phyloP scores from a whole-genome alignment of 2,797 vertebrate species.

The Pangasius mekongensis region DNA sequence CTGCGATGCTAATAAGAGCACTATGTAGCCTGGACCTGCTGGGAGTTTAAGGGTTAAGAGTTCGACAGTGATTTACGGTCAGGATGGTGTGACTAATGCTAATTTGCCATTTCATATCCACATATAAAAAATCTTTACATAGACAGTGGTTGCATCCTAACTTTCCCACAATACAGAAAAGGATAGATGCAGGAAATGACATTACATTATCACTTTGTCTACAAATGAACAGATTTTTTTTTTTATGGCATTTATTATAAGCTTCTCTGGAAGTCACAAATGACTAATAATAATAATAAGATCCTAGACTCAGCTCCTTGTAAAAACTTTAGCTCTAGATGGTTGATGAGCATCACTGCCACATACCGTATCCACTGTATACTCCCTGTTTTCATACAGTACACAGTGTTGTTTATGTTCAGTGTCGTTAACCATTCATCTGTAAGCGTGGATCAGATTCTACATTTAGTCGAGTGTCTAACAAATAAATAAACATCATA shows the following conservation, averaged over 20 bases:
- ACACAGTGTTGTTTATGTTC: neutral
- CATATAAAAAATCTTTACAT: neutral
- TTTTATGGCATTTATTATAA: neutral
- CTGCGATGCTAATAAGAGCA: neutral
- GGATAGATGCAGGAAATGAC: too few species aligned
- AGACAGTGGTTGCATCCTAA: neutral
- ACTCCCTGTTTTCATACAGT: neutral
- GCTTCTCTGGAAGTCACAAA: neutral
- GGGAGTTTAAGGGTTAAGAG: slow-evolving; percentile 6
- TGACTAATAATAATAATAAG: neutral
- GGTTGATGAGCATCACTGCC: neutral
- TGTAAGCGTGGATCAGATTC: neutral
- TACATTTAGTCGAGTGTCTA: neutral
- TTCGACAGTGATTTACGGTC: neutral
- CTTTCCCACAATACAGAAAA: too few species aligned
- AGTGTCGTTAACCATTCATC: neutral
- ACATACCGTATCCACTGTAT: neutral
- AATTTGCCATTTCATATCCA: neutral
- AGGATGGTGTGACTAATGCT: neutral
- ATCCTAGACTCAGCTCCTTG: neutral
- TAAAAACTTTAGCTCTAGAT: neutral
- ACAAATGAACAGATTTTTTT: neutral
- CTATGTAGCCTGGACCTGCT: neutral
- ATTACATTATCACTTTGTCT: too few species aligned
- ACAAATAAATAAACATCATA: neutral